A percentile compares a stretch with the other conserved stretches of the same genome.
phyloP scores from a whole-genome alignment of 1,140 invertebrate species.

The Drosophila yakuba region DNA sequence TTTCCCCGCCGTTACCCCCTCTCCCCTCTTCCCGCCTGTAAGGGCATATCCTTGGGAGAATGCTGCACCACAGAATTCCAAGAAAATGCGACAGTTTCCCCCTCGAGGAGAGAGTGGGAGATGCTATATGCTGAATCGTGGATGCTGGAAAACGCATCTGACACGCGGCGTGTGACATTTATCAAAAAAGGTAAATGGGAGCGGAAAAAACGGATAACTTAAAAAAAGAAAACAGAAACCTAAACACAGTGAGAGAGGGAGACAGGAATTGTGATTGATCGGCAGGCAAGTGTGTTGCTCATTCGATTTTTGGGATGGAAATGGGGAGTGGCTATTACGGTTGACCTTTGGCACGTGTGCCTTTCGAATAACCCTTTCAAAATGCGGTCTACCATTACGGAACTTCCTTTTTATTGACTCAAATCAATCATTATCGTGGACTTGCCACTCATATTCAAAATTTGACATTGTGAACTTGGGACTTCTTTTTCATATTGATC shows the following conservation, averaged over 20 bases:
- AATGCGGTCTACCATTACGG: constrained; percentile 23
- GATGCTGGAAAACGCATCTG: constrained; percentile 42
- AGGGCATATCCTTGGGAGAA: constrained; percentile 77
- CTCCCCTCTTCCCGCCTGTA: constrained; percentile 18
- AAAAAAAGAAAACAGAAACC: constrained; percentile 46
- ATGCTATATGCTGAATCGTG: background rate
- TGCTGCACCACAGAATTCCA: constrained; percentile 59
- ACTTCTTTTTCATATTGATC: background rate
- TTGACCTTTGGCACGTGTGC: constrained; percentile 52
- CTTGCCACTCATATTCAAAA: constrained; percentile 40
- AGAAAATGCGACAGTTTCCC: constrained; percentile 71
- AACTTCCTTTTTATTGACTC: constrained; percentile 39
- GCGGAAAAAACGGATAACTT: constrained; percentile 35
- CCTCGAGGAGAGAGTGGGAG: constrained; percentile 5
- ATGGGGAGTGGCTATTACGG: constrained; percentile 33
- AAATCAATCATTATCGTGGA: constrained; percentile 62
- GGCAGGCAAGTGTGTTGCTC: constrained; percentile 57
- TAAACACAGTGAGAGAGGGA: constrained; percentile 8
- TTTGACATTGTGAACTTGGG: constrained; percentile 16
- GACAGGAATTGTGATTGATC: constrained; percentile 78
- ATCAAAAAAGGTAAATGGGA: constrained; percentile 61
- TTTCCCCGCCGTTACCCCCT: constrained; percentile 12
- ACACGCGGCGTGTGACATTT: constrained; percentile 79
- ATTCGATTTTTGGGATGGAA: constrained; percentile 15
- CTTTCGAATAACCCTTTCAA: constrained; percentile 46